These are phyloP conservation scores for Macrobrachium rosenbergii DNA, from an alignment of 1,140 invertebrate genomes.

Conservation along the genomic window DNA sequence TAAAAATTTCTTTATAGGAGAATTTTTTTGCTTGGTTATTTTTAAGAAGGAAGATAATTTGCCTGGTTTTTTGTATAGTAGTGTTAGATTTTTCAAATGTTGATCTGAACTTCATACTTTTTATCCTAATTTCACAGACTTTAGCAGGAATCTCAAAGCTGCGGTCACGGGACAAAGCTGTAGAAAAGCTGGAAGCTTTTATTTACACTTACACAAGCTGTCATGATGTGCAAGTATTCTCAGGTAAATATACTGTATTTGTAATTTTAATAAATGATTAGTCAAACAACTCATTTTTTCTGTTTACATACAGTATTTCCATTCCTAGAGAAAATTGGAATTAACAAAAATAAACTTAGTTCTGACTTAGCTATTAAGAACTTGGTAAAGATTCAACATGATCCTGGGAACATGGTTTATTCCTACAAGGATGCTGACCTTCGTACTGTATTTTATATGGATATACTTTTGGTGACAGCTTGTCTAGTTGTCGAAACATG, in stretches of 20 bases:
- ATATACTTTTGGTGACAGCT: no score
- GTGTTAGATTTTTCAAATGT: not conserved
- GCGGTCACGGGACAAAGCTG: constrained; percentile 34
- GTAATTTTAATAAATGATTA: not conserved
- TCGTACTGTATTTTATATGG: no score
- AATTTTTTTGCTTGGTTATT: no score
- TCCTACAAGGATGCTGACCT: no score
- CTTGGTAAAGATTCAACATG: no score
- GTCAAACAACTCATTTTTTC: not conserved
- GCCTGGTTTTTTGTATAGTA: not conserved
- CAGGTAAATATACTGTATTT: constrained; percentile 17
- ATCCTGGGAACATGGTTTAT: no score
- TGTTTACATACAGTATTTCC: not conserved
- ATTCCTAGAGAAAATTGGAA: no score
- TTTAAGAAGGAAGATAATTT: not conserved
- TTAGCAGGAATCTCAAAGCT: constrained; percentile 41
- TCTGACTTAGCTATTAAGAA: no score
- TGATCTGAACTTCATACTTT: not conserved
- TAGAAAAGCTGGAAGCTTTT: constrained; percentile 49
- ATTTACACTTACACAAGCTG: constrained; percentile 51
- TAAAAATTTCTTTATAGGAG: no score
- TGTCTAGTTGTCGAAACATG: no score
- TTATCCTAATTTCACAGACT: not conserved
- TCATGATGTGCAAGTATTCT: constrained; percentile 53
- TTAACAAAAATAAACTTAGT: no score